Base-by-base conservation (phyloP, 1,140 invertebrate genomes). In the Pseudomyrmex dendroicus region DNA sequence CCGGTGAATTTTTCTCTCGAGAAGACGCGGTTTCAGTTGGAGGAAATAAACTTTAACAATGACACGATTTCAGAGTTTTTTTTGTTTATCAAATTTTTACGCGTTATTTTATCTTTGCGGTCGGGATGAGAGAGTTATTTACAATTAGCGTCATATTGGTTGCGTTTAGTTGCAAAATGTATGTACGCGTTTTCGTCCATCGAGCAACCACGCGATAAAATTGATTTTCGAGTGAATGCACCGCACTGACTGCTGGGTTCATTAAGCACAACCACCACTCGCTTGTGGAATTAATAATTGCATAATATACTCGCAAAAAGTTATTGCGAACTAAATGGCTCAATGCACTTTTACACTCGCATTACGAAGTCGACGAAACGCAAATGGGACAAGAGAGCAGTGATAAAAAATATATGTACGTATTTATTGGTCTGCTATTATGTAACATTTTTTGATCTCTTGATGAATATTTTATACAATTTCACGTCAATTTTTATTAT, bases 221-320 rank as follows among this genome's bases (percentile, higher is more conserved):
- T 88, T 76, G 83, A 82, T 88, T 88, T 82, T 77, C 61, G 54
- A 67, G 50, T 46, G 76, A 72, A 67, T 74, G 73, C 63, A 48
- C 64, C 61, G 48, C 52, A 70, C 66, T 73, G 83, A 85, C 83
- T 78, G 82, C 59, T 73, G 72, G 67, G 68, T 88, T 88, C 74
- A 88, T 88, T 88, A 84, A 86, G 80, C 86, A 74, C 13, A 22
- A 25, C 56, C 59, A 25, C 68, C 73, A 35, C 35, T 35, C 35
- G 35, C 35, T 35, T 35, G 35, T 70, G 46, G 48, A 87, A 87
- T 88, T 84, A 88, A 88, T 87, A 84, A 88, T 84, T 56, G 46
- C 1, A 56, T 73, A 59, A 62, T 61, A 73, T 3, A 15, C 10
- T 48, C 57, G 10, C 20, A 52, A 61, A 61, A 72, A 62, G 3